Conservation (phyloP, 2,888 invertebrate species). For the Apocheima hispidaria region DNA sequence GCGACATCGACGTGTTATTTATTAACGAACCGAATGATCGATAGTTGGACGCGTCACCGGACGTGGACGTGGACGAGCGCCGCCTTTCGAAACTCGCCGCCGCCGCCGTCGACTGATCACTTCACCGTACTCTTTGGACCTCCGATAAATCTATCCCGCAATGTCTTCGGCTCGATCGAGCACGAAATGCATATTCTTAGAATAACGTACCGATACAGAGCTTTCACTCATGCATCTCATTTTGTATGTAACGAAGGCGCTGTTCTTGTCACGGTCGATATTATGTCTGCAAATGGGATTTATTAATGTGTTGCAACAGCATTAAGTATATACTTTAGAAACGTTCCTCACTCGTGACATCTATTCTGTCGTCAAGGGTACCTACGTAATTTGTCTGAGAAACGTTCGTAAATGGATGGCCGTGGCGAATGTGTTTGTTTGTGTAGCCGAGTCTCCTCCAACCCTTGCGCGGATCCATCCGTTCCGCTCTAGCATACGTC, state of each 20-base stretch:
- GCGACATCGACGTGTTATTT: conserved; percentile 85
- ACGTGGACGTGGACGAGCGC: conserved; percentile 76
- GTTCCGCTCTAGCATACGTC: conserved; percentile 82
- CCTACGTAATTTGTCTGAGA: conserved; percentile 53
- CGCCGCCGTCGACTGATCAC: conserved; percentile 57
- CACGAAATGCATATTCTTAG: conserved; percentile 58
- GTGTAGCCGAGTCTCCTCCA: conserved; percentile 71
- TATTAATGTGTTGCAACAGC: conserved; percentile 21
- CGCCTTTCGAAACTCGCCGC: conserved; percentile 81
- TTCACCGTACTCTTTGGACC: conserved; percentile 60
- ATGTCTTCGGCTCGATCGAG: conserved; percentile 63
- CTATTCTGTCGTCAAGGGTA: conserved; percentile 25
- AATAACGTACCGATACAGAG: conserved; percentile 35
- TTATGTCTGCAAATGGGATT: conserved; percentile 23
- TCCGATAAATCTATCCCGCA: conserved; percentile 64
- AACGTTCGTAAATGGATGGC: conserved; percentile 67
- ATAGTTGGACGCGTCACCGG: conserved; percentile 85
- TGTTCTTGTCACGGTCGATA: conserved; percentile 34
- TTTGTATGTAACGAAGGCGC: conserved; percentile 32
- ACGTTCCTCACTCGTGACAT: conserved; percentile 13
- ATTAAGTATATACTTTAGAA: conserved; percentile 13
- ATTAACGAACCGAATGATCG: conserved; percentile 87
- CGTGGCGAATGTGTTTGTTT: conserved; percentile 80
- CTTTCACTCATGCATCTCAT: conserved; percentile 46
- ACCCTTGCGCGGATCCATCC: conserved; percentile 78